Conservation (phyloP, 2,113 vertebrate genomes). For the Carettochelys insculpta region DNA sequence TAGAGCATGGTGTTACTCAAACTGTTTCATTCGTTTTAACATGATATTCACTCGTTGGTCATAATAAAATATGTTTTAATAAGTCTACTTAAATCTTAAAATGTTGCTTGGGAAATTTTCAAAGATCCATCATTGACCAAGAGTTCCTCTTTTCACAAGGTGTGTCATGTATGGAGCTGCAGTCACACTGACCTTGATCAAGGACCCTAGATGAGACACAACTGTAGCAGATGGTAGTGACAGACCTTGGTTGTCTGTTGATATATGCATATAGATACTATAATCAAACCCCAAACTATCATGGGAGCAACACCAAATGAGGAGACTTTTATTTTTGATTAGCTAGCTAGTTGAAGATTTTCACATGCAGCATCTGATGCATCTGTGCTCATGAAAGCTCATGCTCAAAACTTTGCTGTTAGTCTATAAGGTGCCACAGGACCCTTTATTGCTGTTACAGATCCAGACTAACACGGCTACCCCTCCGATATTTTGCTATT, state of each 20-base stretch:
- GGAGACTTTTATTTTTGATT: neutral
- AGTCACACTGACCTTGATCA: neutral
- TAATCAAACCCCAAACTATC: neutral
- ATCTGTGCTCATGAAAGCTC: no score
- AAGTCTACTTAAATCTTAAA: neutral
- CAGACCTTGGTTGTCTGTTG: neutral
- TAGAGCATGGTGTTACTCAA: neutral
- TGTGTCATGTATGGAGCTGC: neutral
- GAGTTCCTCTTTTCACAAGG: neutral
- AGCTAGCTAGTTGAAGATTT: neutral
- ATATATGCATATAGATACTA: neutral
- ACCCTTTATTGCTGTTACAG: no score
- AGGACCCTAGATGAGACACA: neutral
- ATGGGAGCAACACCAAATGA: neutral
- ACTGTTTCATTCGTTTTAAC: neutral
- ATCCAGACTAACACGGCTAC: no score
- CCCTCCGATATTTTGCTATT: no score
- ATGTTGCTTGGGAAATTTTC: neutral
- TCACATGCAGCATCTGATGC: no score
- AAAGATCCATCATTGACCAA: neutral
- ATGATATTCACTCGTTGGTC: neutral
- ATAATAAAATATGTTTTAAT: neutral
- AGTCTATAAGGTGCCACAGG: no score
- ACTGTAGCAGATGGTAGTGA: neutral
- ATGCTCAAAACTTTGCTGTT: no score